Base-by-base conservation (phyloP, 2,797 vertebrate species). In the Trachops cirrhosus region DNA sequence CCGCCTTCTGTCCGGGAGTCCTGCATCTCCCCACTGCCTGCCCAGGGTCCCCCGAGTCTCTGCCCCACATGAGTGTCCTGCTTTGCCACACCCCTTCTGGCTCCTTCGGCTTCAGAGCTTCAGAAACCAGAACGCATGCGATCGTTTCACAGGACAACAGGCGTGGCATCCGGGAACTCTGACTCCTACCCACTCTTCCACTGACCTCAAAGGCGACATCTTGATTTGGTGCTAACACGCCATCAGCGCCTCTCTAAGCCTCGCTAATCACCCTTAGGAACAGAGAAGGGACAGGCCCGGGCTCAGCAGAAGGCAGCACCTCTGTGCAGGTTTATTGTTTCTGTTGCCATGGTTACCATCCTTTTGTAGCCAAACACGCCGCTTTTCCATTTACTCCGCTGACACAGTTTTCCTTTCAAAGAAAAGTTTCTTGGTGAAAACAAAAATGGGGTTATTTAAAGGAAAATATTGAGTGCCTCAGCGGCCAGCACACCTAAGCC, bases 381-480 rank as follows among this genome's bases (percentile, higher is more conserved):
- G n/a, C 7, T 37, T 62, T 89, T 26, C 50, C 78, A 9, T 77
- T 52, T 11, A 70, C 64, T 77, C 46, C 24, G 7, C 50, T 10
- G 84, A 79, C 37, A 64, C 0, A n/a, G 90, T 82, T 82, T 87
- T 75, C 79, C 48, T 80, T 78, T 73, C 70, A 52, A 73, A 79
- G 52, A 37, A 32, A 83, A 77, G 64, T 93, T 94, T 48, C 74
- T 29, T 32, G 15, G 44, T 46, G 82, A 85, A 85, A 68, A 80
- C 21, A 86, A 93, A 96, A 90, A n/a, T 44, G 64, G 70, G 29
- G 18, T 73, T 77, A 75, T 84, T 67, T 84, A 70, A 87, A 87
- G 95, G 68, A 80, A 82, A 54, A 68, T 78, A 41, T 3, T 3
- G 21, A 37, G 24, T 71, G 79, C 54, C 32, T 54, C 46, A 14